phyloP scores from a whole-genome alignment of 2,797 vertebrate species.

The Microctenopoma stevenorrisi region DNA sequence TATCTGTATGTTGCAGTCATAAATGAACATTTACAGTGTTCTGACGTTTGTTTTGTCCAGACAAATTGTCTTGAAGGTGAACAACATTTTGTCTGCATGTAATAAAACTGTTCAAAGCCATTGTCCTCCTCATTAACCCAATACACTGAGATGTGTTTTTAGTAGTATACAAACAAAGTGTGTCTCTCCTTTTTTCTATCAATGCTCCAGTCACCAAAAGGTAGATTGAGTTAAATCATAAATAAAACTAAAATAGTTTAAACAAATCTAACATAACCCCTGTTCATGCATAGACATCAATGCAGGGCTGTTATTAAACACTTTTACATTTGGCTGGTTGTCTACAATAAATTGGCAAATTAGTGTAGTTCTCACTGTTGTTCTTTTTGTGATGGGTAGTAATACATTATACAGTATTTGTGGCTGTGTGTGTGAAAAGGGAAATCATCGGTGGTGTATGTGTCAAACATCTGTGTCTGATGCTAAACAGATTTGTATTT shows the following conservation, averaged over 20 bases:
- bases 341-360: conserved; percentile 37
- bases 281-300: background rate
- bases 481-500: conserved; percentile 10
- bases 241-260: background rate
- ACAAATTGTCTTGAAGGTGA: conserved; percentile 6
- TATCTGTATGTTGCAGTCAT: conserved; percentile 18
- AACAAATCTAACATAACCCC: background rate
- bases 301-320: background rate
- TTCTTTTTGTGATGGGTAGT: conserved; percentile 15
- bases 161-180: background rate
- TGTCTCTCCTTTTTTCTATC: background rate
- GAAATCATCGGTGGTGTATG: conserved; percentile 30
- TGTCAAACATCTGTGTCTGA: conserved; percentile 52
- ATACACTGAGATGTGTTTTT: conserved; percentile 14
- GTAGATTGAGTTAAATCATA: background rate
- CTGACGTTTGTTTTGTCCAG: conserved; percentile 20
- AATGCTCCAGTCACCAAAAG: background rate
- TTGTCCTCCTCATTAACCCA: background rate
- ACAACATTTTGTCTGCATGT: conserved; percentile 39
- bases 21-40: conserved; percentile 8
- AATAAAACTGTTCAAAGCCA: conserved; percentile 16
- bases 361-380: background rate
- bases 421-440: background rate
- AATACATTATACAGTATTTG: conserved; percentile 8
- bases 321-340: background rate